phyloP scores from a whole-genome alignment of 2,797 vertebrate species.

The Enteromius viviparus region DNA sequence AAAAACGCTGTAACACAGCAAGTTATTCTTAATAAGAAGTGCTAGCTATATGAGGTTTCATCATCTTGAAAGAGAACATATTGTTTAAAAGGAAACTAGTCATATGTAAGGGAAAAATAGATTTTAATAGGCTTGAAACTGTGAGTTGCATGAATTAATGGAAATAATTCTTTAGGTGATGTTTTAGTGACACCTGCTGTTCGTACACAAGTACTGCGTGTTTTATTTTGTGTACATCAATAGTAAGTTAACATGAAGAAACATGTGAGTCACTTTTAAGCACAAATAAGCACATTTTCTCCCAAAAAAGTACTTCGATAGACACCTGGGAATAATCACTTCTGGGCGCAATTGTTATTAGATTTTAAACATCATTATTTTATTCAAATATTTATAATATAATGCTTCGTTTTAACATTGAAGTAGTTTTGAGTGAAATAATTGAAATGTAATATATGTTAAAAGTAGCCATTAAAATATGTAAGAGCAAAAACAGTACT shows the following conservation, averaged over 20 bases:
- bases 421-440: too few species aligned
- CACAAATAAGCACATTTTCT: background rate
- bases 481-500: too few species aligned
- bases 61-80: background rate
- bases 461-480: background rate
- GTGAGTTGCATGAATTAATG: background rate
- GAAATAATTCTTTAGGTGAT: too few species aligned
- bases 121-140: too few species aligned
- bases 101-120: background rate
- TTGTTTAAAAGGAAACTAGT: background rate
- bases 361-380: too few species aligned
- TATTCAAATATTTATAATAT: background rate
- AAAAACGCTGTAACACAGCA: background rate
- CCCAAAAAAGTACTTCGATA: background rate
- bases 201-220: background rate
- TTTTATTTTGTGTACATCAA: too few species aligned
- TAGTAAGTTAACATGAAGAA: background rate
- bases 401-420: too few species aligned
- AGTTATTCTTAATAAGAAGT: background rate
- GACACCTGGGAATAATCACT: too few species aligned
- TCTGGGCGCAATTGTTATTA: too few species aligned
- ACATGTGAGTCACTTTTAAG: too few species aligned
- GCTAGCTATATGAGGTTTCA: background rate
- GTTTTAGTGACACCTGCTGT: background rate
- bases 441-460: background rate